Conservation (phyloP, 2,113 vertebrate genomes). For the Phylloscopus trochiloides region DNA sequence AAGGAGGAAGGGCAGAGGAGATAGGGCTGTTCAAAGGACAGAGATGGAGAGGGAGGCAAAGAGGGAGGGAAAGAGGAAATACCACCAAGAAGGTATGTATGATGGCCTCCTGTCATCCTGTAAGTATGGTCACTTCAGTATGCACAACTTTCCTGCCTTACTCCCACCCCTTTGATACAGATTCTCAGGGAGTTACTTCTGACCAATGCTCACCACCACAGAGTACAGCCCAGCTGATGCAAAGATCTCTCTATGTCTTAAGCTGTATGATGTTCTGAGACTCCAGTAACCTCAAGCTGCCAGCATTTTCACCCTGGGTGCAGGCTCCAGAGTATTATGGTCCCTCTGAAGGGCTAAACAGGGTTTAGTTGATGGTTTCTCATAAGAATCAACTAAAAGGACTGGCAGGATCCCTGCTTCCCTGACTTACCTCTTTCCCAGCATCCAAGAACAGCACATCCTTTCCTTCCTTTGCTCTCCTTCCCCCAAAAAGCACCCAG, state of each 20-base stretch:
- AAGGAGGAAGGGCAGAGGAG: background rate
- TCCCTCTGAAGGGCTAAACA: background rate
- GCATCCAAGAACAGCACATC: background rate
- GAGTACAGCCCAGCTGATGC: background rate
- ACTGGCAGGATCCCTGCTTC: background rate
- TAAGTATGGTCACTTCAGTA: background rate
- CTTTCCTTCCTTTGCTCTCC: background rate
- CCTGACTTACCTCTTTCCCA: background rate
- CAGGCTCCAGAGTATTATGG: background rate
- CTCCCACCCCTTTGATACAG: background rate
- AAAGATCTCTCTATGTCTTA: background rate
- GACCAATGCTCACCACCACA: rapidly evolving
- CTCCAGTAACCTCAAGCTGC: background rate
- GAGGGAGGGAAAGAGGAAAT: background rate
- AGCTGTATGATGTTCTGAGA: background rate
- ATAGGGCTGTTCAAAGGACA: background rate
- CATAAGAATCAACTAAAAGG: background rate
- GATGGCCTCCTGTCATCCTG: background rate
- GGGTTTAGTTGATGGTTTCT: background rate
- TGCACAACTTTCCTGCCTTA: rapidly evolving
- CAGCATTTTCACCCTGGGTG: background rate
- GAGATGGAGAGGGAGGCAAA: background rate
- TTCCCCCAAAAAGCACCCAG: background rate
- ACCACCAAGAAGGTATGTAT: background rate
- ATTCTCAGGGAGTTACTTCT: background rate